Base-by-base conservation (phyloP, 2,113 vertebrate genomes). In the Malurus alboscapulatus region DNA sequence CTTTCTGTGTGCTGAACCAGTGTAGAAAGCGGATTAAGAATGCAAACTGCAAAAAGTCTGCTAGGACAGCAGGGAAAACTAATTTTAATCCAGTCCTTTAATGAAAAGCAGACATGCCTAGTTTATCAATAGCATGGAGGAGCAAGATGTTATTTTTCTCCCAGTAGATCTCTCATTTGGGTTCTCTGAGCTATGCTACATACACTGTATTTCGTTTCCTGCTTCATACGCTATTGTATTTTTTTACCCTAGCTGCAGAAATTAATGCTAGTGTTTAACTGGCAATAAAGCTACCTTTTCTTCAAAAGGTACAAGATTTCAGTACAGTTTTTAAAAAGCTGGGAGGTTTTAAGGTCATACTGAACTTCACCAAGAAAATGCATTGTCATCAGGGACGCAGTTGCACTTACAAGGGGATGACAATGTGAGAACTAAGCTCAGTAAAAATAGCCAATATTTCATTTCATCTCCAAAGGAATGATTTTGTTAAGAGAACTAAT, bases 401-500 rank as follows among this genome's bases (percentile, higher is more conserved):
- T 45, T 83, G 29, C 3, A 14, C 25, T 92, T 93, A 61, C 68
- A 92, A 84, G 44, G 30, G 24, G 17, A 47, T 53, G n/a, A 81
- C 92, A 86, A 71, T 59, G 16, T 69, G 29, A 62, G 20, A 88
- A 55, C 50, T 91, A 67, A 90, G 45, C 59, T 63, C 65, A 83
- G 44, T 62, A 62, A 88, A 95, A 94, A 85, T 72, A 91, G 65
- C 40, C 20, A 32, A 19, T 86, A 38, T 81, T 88, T 71, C 71
- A 77, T 86, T 95, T 90, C 13, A 48, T 77, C 53, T 92, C 59
- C 36, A 36, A 93, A 75, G 44, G 45, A 86, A 71, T 78, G 24
- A 59, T 72, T 89, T 94, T 38, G 57, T 79, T 75, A 90, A 75
- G 73, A 81, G 53, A 88, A 81, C 65, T 90, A 95, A 94, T 87